Conservation (phyloP, 1,140 invertebrate species). For the Drosophila nebulosa region DNA sequence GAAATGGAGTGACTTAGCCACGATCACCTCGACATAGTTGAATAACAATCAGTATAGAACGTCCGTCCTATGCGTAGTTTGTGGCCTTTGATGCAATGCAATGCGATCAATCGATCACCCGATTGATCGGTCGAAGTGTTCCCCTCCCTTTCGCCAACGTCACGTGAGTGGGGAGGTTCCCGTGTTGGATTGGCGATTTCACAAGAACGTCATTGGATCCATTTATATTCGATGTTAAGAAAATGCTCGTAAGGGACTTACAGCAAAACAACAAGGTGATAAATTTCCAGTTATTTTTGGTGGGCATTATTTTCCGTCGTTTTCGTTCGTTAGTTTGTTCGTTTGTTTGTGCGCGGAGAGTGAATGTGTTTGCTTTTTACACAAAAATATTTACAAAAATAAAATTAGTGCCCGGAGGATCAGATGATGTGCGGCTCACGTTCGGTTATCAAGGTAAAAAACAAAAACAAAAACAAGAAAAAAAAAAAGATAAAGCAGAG, state of each 20-base stretch:
- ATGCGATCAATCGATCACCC: background rate
- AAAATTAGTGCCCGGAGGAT: slow-evolving; percentile 14
- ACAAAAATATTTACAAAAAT: slow-evolving; percentile 54
- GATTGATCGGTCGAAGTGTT: background rate
- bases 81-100: background rate
- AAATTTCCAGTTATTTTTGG: background rate
- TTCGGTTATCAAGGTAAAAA: slow-evolving; percentile 59
- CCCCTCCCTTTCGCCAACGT: background rate
- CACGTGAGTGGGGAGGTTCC: background rate
- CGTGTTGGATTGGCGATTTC: background rate
- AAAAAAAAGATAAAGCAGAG: slow-evolving; percentile 30
- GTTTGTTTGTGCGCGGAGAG: background rate
- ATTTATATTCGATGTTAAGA: background rate
- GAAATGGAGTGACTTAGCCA: background rate
- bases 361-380: background rate
- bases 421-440: slow-evolving; percentile 43
- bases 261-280: slow-evolving; percentile 25
- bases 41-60: background rate
- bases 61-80: background rate
- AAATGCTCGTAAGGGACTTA: background rate
- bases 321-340: background rate
- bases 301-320: background rate
- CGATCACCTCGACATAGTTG: slow-evolving; percentile 50
- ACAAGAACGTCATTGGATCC: slow-evolving; percentile 1
- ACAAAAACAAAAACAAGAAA: slow-evolving; percentile 53